Percentiles rank a stretch among this genome's conserved stretches.
These are phyloP conservation scores for Zelostemma sp. DNA, from an alignment of 1,140 invertebrate species.

Conservation along the genomic window DNA sequence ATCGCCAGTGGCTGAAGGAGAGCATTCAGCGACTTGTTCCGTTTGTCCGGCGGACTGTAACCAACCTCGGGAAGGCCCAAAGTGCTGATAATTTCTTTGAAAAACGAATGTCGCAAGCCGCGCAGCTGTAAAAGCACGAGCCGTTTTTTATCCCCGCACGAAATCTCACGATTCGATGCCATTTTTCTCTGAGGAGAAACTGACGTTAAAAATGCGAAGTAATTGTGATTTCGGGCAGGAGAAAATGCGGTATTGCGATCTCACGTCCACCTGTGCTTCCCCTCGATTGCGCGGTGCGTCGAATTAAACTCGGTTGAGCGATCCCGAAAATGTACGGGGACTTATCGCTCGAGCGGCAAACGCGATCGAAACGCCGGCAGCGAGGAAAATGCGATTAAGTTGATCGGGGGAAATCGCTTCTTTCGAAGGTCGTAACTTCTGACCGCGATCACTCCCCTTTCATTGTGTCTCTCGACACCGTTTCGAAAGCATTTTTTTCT, in stretches of 20 bases:
- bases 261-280: conserved; percentile 34
- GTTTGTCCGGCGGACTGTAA: conserved; percentile 44
- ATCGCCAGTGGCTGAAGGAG: conserved; percentile 47
- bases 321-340: conserved; percentile 21
- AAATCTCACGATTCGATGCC: too few relatives aligned
- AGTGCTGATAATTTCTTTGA: conserved; percentile 47
- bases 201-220: too few relatives aligned
- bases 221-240: neutral
- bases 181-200: too few relatives aligned
- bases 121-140: conserved; percentile 42
- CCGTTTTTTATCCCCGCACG: too few relatives aligned
- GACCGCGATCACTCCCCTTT: conserved; percentile 9
- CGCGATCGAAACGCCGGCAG: conserved; percentile 32
- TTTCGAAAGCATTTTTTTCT: neutral
- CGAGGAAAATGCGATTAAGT: conserved; percentile 44
- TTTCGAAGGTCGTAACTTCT: conserved; percentile 32
- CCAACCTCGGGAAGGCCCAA: conserved; percentile 37
- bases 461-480: conserved; percentile 6
- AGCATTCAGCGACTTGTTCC: conserved; percentile 49
- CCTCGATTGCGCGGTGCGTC: conserved; percentile 37
- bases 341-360: conserved; percentile 29
- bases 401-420: conserved; percentile 23
- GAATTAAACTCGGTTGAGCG: conserved; percentile 35
- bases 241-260: conserved; percentile 9
- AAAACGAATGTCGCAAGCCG: conserved; percentile 42